Conservation (phyloP, 2,797 vertebrate genomes). For the Otolemur crassicaudatus region DNA sequence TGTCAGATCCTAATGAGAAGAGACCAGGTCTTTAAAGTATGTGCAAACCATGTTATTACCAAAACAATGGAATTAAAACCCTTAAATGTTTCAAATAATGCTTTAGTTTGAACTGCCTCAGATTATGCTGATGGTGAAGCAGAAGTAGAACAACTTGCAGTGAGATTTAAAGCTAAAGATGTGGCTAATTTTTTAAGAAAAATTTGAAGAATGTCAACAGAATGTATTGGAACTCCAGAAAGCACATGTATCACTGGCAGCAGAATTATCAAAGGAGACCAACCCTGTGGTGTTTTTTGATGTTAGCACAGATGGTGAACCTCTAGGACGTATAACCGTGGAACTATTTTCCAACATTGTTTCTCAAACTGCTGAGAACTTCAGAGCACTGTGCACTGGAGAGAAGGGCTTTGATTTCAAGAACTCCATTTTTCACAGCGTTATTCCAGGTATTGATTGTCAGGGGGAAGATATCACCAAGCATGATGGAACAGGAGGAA, state of each 20-base stretch:
- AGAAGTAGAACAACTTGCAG: conserved; percentile 95
- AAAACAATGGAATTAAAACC: conserved; percentile 94
- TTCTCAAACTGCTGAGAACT: conserved; percentile 96
- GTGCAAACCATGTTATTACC: conserved; percentile 96
- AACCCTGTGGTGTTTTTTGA: conserved; percentile 95
- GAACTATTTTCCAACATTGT: conserved; percentile 95
- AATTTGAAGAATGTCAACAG: conserved; percentile 94
- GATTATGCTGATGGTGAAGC: conserved; percentile 96
- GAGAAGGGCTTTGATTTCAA: conserved; percentile 94
- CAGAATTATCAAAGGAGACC: conserved; percentile 91
- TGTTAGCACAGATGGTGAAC: conserved; percentile 88
- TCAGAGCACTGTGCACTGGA: conserved; percentile 94
- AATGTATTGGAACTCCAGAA: conserved; percentile 87
- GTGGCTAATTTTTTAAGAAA: conserved; percentile 93
- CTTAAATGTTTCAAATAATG: conserved; percentile 93
- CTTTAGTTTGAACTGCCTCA: conserved; percentile 96
- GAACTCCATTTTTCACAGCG: conserved; percentile 94
- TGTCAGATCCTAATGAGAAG: conserved; percentile 97
- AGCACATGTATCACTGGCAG: conserved; percentile 89
- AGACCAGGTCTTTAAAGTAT: conserved; percentile 97
- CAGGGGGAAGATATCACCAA: conserved; percentile 98
- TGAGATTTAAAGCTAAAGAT: conserved; percentile 96
- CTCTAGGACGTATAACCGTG: conserved; percentile 92
- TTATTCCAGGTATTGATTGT: conserved; percentile 95
- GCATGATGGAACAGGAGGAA: conserved; percentile 93